Percentiles rank a stretch among this genome's conserved stretches.
Evolutionary conservation across 2,888 invertebrate species (phyloP).

Genomic region (Drosophila subsilvestris): DNA sequence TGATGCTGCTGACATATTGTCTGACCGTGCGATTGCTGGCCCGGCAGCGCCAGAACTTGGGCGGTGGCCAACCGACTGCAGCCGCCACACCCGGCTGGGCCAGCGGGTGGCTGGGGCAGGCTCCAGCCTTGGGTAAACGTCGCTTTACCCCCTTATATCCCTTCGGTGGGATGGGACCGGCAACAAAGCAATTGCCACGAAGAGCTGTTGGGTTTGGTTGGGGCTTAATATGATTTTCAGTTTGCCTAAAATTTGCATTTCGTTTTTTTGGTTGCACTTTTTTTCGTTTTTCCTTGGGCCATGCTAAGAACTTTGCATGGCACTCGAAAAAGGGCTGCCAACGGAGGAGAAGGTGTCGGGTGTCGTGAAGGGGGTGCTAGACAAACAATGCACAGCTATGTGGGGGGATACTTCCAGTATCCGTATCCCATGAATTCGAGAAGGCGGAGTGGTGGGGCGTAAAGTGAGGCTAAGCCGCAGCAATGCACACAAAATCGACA

Average conservation of each 20-base stretch:
- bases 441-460: conserved; percentile 1
- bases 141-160: not conserved
- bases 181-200: conserved; percentile 2
- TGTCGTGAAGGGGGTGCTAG: conserved; percentile 6
- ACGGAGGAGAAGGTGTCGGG: not conserved
- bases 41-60: conserved; percentile 90
- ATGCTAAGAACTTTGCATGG: conserved; percentile 35
- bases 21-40: conserved; percentile 95
- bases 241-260: conserved; percentile 44
- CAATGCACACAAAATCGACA: conserved; percentile 41
- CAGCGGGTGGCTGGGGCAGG: conserved; percentile 89
- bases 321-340: not conserved
- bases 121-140: conserved; percentile 85
- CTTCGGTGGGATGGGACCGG: no score
- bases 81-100: conserved; percentile 87
- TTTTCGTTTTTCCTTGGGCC: conserved; percentile 32
- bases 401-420: conserved; percentile 11
- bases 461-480: conserved; percentile 43
- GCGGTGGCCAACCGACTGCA: conserved; percentile 80
- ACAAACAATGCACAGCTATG: conserved; percentile 38
- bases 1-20: conserved; percentile 98
- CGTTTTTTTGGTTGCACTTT: conserved; percentile 32
- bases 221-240: conserved; percentile 51
- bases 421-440: conserved; percentile 3
- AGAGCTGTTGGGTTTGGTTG: conserved; percentile 14